Evolutionary conservation across 2,113 vertebrate genomes (phyloP).

Genomic region (Xenopus tropicalis): DNA sequence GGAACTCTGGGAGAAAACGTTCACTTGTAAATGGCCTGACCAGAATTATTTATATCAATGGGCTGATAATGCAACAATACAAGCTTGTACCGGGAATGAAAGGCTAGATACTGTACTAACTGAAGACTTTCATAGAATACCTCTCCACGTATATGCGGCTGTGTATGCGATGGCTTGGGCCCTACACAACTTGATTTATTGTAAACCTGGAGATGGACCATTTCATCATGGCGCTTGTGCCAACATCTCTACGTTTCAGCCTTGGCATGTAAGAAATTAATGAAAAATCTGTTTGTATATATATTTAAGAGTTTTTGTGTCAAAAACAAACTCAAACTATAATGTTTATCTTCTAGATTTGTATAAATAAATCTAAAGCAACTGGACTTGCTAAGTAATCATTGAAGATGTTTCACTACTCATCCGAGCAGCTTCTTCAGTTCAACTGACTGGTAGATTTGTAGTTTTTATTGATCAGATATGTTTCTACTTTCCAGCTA

Average conservation of each 20-base stretch:
- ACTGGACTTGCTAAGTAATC: no score
- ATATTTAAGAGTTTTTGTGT: neutral
- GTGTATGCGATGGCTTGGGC: slow-evolving; percentile 38
- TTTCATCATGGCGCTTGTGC: neutral
- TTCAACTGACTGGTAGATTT: no score
- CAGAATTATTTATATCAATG: neutral
- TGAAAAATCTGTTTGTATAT: neutral
- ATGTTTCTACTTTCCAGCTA: neutral
- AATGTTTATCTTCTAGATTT: slow-evolving; percentile 48
- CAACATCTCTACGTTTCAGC: neutral
- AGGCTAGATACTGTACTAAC: neutral
- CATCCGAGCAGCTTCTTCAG: no score
- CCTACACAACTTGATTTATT: slow-evolving; percentile 34
- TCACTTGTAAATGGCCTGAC: slow-evolving; percentile 5
- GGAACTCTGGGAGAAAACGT: slow-evolving; percentile 38
- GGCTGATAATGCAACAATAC: neutral
- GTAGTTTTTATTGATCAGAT: neutral
- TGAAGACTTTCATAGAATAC: slow-evolving; percentile 9
- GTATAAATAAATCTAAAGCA: no score
- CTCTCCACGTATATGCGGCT: neutral
- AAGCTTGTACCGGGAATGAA: slow-evolving; percentile 7
- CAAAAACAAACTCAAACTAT: no score
- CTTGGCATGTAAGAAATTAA: slow-evolving; percentile 44
- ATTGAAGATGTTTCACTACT: no score
- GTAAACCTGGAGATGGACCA: slow-evolving; percentile 7